Percentiles rank a stretch among this genome's conserved stretches.
Evolutionary conservation across 2,888 invertebrate species (phyloP).

Genomic region (Dryobotodes eremita): DNA sequence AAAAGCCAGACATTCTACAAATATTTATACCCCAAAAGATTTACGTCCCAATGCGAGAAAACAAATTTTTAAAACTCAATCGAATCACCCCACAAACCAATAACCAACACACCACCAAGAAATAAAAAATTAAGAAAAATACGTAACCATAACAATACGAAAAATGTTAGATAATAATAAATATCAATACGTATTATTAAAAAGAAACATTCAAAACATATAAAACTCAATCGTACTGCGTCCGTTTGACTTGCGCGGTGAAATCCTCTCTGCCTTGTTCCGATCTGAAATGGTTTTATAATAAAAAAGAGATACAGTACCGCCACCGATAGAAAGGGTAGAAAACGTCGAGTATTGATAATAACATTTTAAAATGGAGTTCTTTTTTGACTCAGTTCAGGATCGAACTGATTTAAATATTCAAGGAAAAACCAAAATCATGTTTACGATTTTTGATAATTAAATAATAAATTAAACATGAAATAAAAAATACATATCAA

Average conservation of each 20-base stretch:
- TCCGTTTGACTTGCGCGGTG: constrained; percentile 88
- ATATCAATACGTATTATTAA: constrained; percentile 43
- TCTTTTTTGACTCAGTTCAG: too few relatives aligned
- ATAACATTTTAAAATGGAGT: not conserved
- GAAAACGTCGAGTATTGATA: not conserved
- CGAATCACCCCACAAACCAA: not conserved
- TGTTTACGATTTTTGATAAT: not conserved
- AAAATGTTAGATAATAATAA: constrained; percentile 48
- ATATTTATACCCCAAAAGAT: not conserved
- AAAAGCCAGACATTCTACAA: not conserved
- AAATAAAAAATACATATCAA: not conserved
- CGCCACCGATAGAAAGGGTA: constrained; percentile 64
- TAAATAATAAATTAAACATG: not conserved
- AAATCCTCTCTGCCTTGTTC: constrained; percentile 88
- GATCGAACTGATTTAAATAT: too few relatives aligned
- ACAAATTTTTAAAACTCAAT: not conserved
- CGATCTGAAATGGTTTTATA: constrained; percentile 83
- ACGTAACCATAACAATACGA: constrained; percentile 22
- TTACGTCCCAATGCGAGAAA: not conserved
- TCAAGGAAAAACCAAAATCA: not conserved
- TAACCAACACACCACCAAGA: constrained; percentile 28
- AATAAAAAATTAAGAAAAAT: constrained; percentile 1
- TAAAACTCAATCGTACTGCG: constrained; percentile 85
- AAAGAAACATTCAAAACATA: constrained; percentile 72
- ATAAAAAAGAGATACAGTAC: constrained; percentile 63